Percentiles rank a stretch among this genome's conserved stretches.
Evolutionary conservation across 2,888 invertebrate genomes (phyloP).

Genomic region (Harpagoxenus sublaevis): DNA sequence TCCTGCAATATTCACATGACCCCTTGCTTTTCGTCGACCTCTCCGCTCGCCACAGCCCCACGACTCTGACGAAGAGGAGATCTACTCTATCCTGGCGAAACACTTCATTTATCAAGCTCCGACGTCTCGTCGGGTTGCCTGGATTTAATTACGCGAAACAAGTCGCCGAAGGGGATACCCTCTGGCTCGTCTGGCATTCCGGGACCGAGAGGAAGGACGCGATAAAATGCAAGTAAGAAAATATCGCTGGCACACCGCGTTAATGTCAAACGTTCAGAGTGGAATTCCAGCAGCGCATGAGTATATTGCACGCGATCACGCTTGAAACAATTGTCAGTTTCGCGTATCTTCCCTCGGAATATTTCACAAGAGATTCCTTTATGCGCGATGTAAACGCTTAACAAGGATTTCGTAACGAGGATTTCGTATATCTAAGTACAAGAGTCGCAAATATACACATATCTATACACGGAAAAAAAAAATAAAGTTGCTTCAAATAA

Average conservation of each 20-base stretch:
- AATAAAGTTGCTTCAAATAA: too few relatives aligned
- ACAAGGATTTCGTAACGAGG: background rate
- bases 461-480: too few relatives aligned
- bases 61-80: slow-evolving; percentile 64
- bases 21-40: slow-evolving; percentile 65
- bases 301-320: background rate
- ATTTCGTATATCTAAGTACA: background rate
- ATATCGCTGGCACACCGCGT: slow-evolving; percentile 40
- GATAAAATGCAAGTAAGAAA: slow-evolving; percentile 66
- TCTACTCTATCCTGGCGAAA: slow-evolving; percentile 69
- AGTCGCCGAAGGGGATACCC: slow-evolving; percentile 73
- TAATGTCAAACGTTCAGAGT: background rate
- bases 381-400: background rate
- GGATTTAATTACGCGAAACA: slow-evolving; percentile 81
- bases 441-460: background rate
- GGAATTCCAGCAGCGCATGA: background rate
- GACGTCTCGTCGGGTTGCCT: slow-evolving; percentile 79
- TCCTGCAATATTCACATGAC: slow-evolving; percentile 77
- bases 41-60: slow-evolving; percentile 62
- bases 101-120: slow-evolving; percentile 81
- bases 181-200: slow-evolving; percentile 65
- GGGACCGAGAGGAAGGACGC: slow-evolving; percentile 57
- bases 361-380: background rate
- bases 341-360: background rate
- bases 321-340: background rate